Conservation (phyloP, 2,888 invertebrate genomes). For the Chymomyza procnemis region DNA sequence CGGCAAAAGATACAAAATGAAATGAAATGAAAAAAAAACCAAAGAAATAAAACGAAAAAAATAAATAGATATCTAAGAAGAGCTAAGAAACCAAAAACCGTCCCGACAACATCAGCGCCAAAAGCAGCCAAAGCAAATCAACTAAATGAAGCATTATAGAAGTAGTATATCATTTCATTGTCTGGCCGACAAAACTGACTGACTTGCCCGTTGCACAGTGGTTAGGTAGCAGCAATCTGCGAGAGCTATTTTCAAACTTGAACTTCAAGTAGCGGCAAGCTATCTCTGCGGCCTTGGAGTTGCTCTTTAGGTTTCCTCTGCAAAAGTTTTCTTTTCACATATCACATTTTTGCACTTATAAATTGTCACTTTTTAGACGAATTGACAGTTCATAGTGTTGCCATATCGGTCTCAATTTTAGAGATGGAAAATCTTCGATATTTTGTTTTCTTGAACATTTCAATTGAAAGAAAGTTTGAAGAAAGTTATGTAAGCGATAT, state of each 20-base stretch:
- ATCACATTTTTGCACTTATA: no score
- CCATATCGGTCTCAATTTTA: no score
- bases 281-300: no score
- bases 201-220: not conserved
- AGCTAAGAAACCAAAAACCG: conserved; percentile 17
- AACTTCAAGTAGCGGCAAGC: no score
- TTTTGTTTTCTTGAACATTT: no score
- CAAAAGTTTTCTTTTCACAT: no score
- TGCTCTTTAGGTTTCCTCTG: no score
- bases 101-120: conserved; percentile 28
- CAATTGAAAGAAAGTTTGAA: no score
- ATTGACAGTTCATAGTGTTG: no score
- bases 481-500: no score
- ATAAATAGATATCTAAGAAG: conserved; percentile 12
- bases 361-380: no score
- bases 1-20: not conserved
- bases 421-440: no score
- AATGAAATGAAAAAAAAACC: not conserved
- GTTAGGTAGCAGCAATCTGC: not conserved
- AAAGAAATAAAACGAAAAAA: not conserved
- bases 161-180: not conserved
- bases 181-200: not conserved
- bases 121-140: conserved; percentile 45
- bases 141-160: conserved; percentile 56
- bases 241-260: not conserved